Percentiles rank a stretch among this genome's conserved stretches.
phyloP scores from a whole-genome alignment of 2,888 invertebrate species.

The Dysmachus trigonus region DNA sequence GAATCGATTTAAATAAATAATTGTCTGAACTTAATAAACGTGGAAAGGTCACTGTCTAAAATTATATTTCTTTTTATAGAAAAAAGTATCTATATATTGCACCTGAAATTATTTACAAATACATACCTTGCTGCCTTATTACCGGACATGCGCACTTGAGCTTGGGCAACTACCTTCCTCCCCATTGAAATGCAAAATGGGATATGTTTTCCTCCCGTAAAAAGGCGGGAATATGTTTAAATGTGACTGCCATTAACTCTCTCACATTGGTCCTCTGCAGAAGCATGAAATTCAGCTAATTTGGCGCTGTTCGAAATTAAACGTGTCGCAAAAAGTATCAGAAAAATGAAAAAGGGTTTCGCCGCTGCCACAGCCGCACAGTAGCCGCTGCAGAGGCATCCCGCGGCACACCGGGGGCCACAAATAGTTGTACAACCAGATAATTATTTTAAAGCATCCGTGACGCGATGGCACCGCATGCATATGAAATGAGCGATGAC shows the following conservation, averaged over 20 bases:
- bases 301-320: conserved; percentile 48
- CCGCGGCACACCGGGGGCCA: background rate
- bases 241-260: background rate
- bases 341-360: background rate
- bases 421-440: background rate
- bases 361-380: too few relatives aligned
- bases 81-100: background rate
- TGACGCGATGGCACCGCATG: conserved; percentile 48
- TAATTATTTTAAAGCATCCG: conserved; percentile 22
- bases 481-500: conserved; percentile 50
- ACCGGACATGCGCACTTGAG: background rate
- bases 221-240: background rate
- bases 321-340: conserved; percentile 37
- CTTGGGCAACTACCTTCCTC: background rate
- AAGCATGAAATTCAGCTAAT: conserved; percentile 36
- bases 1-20: too few relatives aligned
- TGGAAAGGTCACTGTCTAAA: background rate
- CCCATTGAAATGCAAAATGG: background rate
- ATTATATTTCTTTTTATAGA: background rate
- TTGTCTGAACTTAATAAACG: background rate
- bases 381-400: background rate
- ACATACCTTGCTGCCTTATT: background rate
- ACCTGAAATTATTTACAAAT: background rate
- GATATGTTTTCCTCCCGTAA: background rate
- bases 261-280: background rate